phyloP scores from a whole-genome alignment of 2,113 vertebrate species.

The Mohoua ochrocephala region DNA sequence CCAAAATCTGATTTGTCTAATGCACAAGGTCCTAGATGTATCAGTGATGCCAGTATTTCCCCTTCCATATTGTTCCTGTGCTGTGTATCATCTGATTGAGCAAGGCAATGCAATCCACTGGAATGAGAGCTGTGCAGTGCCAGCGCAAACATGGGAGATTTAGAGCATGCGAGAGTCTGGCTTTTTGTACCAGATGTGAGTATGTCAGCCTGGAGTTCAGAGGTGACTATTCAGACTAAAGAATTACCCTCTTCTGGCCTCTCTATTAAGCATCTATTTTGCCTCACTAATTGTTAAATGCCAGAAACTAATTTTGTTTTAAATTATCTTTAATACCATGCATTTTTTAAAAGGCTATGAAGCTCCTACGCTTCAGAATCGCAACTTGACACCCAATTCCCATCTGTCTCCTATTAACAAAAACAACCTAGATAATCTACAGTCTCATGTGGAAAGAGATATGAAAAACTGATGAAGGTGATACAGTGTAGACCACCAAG shows the following conservation, averaged over 20 bases:
- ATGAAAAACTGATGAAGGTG: not conserved
- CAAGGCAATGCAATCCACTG: not conserved
- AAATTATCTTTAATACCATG: conserved; percentile 40
- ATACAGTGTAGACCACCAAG: not conserved
- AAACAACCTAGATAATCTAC: conserved; percentile 37
- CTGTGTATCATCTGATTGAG: not conserved
- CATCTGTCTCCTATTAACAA: conserved; percentile 61
- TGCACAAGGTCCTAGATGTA: not conserved
- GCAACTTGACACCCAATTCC: conserved; percentile 49
- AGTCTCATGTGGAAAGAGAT: not conserved
- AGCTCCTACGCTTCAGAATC: conserved; percentile 16
- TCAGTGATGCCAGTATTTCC: not conserved
- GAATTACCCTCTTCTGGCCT: not conserved
- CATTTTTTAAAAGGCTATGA: conserved; percentile 35
- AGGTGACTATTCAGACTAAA: not conserved
- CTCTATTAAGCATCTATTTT: not conserved
- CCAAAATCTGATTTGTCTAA: not conserved
- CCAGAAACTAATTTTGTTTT: conserved; percentile 32
- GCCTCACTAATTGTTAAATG: not conserved
- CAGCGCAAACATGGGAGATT: not conserved
- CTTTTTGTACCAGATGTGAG: not conserved
- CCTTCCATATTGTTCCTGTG: not conserved
- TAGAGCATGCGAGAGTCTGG: not conserved
- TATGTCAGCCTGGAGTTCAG: not conserved
- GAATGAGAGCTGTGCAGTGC: not conserved